Evolutionary conservation across 2,888 invertebrate species (phyloP).

Genomic region (Hylaea fasciaria): DNA sequence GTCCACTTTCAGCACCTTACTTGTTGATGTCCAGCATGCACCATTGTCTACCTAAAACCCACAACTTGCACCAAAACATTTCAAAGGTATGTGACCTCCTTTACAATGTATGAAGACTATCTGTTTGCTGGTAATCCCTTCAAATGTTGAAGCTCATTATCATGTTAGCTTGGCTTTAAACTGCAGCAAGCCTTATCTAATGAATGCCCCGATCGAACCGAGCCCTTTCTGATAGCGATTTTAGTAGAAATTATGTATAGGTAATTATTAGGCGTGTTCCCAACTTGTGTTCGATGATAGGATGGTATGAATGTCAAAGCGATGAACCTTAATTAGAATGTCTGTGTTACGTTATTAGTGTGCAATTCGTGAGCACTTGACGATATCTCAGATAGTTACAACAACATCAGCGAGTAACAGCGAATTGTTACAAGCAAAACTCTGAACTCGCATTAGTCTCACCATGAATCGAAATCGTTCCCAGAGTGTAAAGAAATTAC

Average conservation of each 20-base stretch:
- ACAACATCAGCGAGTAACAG: slow-evolving; percentile 69
- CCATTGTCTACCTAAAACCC: slow-evolving; percentile 84
- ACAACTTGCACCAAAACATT: slow-evolving; percentile 81
- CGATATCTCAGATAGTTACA: slow-evolving; percentile 59
- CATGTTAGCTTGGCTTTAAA: slow-evolving; percentile 75
- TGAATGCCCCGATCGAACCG: slow-evolving; percentile 71
- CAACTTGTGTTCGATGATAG: slow-evolving; percentile 76
- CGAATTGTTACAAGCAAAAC: slow-evolving; percentile 77
- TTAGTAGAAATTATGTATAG: slow-evolving; percentile 75
- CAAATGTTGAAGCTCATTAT: slow-evolving; percentile 69
- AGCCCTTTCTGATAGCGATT: slow-evolving; percentile 81
- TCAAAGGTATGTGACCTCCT: slow-evolving; percentile 67
- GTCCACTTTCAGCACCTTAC: slow-evolving; percentile 78
- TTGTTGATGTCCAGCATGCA: slow-evolving; percentile 79
- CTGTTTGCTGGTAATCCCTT: slow-evolving; percentile 63
- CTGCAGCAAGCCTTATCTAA: slow-evolving; percentile 77
- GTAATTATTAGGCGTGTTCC: slow-evolving; percentile 79
- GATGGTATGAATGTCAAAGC: slow-evolving; percentile 84
- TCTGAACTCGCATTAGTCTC: slow-evolving; percentile 78
- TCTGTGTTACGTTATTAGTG: slow-evolving; percentile 83
- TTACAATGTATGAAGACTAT: slow-evolving; percentile 41
- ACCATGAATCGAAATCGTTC: slow-evolving; percentile 79
- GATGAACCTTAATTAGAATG: slow-evolving; percentile 84
- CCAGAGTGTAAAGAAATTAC: slow-evolving; percentile 84
- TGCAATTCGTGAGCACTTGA: slow-evolving; percentile 75